Conservation (phyloP, 1,140 invertebrate species). For the Drosophila chauvacae region DNA sequence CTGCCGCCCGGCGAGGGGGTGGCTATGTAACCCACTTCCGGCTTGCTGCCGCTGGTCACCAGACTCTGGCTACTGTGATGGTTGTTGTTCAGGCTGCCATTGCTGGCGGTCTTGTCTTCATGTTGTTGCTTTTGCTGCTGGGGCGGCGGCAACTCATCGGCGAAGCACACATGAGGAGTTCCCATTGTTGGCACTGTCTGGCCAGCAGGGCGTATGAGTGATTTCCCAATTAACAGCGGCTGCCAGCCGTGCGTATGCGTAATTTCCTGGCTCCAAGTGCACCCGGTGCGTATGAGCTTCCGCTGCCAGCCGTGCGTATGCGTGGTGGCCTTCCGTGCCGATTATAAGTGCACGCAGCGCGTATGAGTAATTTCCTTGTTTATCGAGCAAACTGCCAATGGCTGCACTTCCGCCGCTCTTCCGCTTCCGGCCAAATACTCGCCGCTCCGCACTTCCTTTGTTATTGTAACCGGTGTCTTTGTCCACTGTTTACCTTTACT, state of each 20-base stretch:
- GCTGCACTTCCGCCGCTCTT: conserved; percentile 39
- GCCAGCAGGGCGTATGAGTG: conserved; percentile 28
- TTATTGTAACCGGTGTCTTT: conserved; percentile 67
- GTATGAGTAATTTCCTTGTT: conserved; percentile 35
- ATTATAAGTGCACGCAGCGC: conserved; percentile 6
- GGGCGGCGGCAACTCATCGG: conserved; percentile 60
- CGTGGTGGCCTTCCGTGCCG: background rate
- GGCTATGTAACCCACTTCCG: conserved; percentile 23
- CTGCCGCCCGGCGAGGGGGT: conserved; percentile 60
- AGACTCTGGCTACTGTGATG: conserved; percentile 17
- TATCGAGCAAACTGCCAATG: conserved; percentile 15
- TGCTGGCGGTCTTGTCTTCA: conserved; percentile 28
- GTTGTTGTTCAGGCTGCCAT: conserved; percentile 49
- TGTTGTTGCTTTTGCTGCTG: conserved; percentile 12
- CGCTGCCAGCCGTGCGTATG: conserved; percentile 1
- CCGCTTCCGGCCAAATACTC: conserved; percentile 37
- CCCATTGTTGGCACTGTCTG: conserved; percentile 33
- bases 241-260: conserved; percentile 24
- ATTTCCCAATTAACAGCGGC: conserved; percentile 21
- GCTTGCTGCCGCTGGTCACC: conserved; percentile 37
- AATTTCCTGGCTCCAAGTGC: conserved; percentile 27
- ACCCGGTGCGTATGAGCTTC: conserved; percentile 5
- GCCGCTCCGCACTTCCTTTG: conserved; percentile 53
- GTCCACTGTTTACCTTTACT: conserved; percentile 42
- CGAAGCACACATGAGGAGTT: conserved; percentile 76